Evolutionary conservation across 2,888 invertebrate genomes (phyloP).

Genomic region (Apamea monoglypha): DNA sequence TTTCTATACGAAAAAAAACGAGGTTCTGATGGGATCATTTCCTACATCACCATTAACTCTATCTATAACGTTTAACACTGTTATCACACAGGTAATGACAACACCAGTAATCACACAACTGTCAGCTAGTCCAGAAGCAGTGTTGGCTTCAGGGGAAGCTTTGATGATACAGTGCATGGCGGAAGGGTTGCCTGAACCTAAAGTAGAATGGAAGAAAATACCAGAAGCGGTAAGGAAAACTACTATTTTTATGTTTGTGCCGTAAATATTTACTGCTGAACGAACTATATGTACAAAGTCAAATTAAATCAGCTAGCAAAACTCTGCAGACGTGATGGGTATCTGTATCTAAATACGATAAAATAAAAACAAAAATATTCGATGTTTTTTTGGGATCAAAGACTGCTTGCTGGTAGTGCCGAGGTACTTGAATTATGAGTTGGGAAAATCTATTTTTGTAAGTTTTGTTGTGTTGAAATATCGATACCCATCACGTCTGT

Average conservation of each 20-base stretch:
- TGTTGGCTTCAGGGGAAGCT: constrained; percentile 70
- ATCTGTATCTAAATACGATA: background rate
- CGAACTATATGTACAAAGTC: background rate
- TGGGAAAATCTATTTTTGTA: background rate
- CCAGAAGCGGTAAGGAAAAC: constrained; percentile 65
- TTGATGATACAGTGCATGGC: constrained; percentile 80
- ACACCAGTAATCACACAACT: constrained; percentile 76
- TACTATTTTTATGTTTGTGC: background rate
- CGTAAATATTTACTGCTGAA: background rate
- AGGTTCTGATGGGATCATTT: background rate
- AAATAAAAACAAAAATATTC: background rate
- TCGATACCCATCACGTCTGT: background rate
- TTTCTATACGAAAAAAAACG: background rate
- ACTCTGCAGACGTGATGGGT: background rate
- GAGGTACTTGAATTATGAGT: too few species aligned
- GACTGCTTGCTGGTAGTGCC: too few species aligned
- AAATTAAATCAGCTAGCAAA: background rate
- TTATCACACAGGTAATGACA: constrained; percentile 75
- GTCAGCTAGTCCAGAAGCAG: constrained; percentile 70
- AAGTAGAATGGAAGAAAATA: constrained; percentile 78
- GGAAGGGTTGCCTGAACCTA: constrained; percentile 78
- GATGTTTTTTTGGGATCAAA: too few species aligned
- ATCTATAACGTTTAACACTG: background rate
- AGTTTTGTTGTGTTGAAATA: background rate
- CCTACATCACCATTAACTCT: background rate